Base-by-base conservation (phyloP, 2,888 invertebrate species). In the Sphecodes monilicornis region DNA sequence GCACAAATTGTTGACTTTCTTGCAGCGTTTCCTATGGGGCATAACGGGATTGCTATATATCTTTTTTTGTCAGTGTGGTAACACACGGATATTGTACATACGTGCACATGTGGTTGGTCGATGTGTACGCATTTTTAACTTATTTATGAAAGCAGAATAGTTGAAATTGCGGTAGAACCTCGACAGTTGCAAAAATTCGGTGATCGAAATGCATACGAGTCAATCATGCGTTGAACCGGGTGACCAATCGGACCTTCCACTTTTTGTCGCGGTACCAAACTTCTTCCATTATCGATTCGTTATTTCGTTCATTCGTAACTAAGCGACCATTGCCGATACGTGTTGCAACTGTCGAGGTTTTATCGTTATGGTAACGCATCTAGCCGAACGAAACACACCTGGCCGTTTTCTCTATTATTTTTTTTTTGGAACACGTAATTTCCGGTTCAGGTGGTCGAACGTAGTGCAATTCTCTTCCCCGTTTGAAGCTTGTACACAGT, bases 401-500 rank as follows among this genome's bases (percentile, higher is more conserved):
- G 29, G 60, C 43, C 74, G 66, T 74, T 74, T 13, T 4, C 26
- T 60, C 18, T 29, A 10, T 50, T 8, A 5, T 36, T n/a, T 54
- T n/a, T n/a, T 1, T n/a, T n/a, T 54, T 22, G 54, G 13, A 36
- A 71, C 32, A 32, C 75, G 89, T 87, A 83, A 85, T 89, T 83
- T 88, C 83, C 85, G 88, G 87, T 88, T 77, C 68, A 68, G 68
- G 66, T 76, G 39, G 64, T 86, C 68, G 32, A 71, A 88, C 54
- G 39, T 73, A 78, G 69, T 78, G 77, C 36, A 79, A 80, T 86
- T 57, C 32, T 64, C 41, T 29, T 60, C 41, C 22, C 69, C 69
- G 32, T 81, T 76, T 26, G 78, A 71, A 80, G 80, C 84, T 88
- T 89, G 82, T 89, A 88, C 76, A 87, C 78, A 87, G 84, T 85